Conservation (phyloP, 2,888 invertebrate genomes). For the Monoplex corrugatus region DNA sequence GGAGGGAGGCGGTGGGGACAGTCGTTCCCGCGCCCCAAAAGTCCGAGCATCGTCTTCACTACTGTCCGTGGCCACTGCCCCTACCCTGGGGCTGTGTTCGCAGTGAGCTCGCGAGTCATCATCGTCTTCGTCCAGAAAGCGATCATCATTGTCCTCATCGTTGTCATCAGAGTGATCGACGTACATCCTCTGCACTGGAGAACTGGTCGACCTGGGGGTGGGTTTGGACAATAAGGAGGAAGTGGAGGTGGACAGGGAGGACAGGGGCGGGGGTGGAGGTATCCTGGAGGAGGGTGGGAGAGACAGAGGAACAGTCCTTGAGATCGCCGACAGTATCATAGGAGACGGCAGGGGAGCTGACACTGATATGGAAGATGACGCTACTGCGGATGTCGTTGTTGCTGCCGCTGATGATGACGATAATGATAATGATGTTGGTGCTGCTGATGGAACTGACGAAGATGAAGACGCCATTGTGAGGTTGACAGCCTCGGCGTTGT, state of each 20-base stretch:
- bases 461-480: slow-evolving; percentile 27
- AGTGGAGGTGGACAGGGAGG: neutral
- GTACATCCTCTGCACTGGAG: slow-evolving; percentile 34
- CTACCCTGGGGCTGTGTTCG: slow-evolving; percentile 54
- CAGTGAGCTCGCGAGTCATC: slow-evolving; percentile 42
- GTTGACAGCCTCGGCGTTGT: slow-evolving; percentile 46
- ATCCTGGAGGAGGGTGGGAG: slow-evolving; percentile 1
- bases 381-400: neutral
- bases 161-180: slow-evolving; percentile 11
- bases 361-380: neutral
- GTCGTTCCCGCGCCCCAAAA: slow-evolving; percentile 17
- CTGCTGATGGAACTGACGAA: neutral
- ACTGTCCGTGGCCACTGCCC: slow-evolving; percentile 49
- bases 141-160: slow-evolving; percentile 31
- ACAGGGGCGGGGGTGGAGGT: slow-evolving; percentile 40
- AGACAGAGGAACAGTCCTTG: slow-evolving; percentile 23
- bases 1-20: slow-evolving; percentile 8
- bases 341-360: neutral
- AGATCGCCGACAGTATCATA: slow-evolving; percentile 23
- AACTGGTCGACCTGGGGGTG: neutral
- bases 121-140: slow-evolving; percentile 37
- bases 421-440: neutral
- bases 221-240: slow-evolving; percentile 17
- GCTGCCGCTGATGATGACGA: neutral
- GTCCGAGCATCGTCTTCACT: slow-evolving; percentile 44